Base-by-base conservation (phyloP, 2,888 invertebrate genomes). In the Ernsta delagoae region DNA sequence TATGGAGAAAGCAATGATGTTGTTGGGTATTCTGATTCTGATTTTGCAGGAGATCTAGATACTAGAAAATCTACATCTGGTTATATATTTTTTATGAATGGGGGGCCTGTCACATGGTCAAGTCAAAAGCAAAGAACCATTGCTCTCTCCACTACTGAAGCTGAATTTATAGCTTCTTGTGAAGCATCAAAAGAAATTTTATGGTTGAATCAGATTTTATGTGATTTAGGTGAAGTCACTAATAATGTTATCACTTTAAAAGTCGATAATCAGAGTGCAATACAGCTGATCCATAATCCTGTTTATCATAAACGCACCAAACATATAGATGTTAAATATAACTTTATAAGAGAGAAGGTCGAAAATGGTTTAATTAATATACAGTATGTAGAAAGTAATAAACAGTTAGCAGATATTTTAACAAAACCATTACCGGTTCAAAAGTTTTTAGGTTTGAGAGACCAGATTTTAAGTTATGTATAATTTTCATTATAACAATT, bases 81-180 rank as follows among this genome's bases (percentile, higher is more conserved):
- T 6, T 71, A 73, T 53, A 69, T 73, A 31, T 73, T 72, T 69
- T 54, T 65, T 1, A 50, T 72, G 64, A 72, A 72, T 71, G 72
- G 72, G 54, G 73, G 67, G 3, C 70, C 71, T 9, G 36, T 71
- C 43, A 63, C 65, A 50, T 72, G 72, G 72, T 54, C 68, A 39
- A 73, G 70, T 50, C 68, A 69, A 45, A 74, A 73, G 66, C 74
- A 74, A 63, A n/a, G 24, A n/a, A 59, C 36, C 59, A 34, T 70
- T 41, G 72, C 73, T 9, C 54, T 73, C 12, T 72, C 48, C 3
- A 48, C 48, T 6, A 48, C 48, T 2, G 48, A 48, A 6, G 48
- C 72, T 24, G 72, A 74, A 62, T 73, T 60, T 72, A 43, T 75
- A 43, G 72, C 73, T 39, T 65, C 24, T 36, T 63, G 70, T 71